Evolutionary conservation across 1,140 invertebrate genomes (phyloP), one percentile per base, ranked within the genome.

Genomic region (Drosophila lacertosa): DNA sequence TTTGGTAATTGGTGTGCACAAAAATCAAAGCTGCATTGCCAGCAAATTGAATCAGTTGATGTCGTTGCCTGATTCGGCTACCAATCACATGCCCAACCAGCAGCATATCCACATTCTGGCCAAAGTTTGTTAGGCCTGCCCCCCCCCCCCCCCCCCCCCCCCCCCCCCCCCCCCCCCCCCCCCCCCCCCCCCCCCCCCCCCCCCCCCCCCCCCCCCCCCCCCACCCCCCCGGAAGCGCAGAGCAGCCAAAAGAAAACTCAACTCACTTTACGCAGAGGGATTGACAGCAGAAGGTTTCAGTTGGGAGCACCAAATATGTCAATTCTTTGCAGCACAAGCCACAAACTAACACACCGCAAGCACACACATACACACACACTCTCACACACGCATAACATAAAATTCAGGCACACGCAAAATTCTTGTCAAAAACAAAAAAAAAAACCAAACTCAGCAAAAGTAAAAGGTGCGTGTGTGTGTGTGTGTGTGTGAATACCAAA

Each of bases 261-360:
- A 64, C 44, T n/a, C 55, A 48, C 29, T 29, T 32, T 32, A 33
- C 32, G n/a, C 39, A 18, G 45, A 6, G 13, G 7, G 33, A 22
- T 24, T 22, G 50, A 20, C 47, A 42, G 51, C 67, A 62, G 51
- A 51, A 65, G 54, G 18, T 75, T 80, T 55, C 60, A 80, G 54
- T 82, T 74, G 78, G 59, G 37, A 71, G 65, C 48, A 80, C 60
- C 64, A 79, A 83, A 84, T 77, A 81, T 86, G 80, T 84, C 81
- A 86, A 84, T 86, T 84, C 76, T 79, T 77, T 58, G 51, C 66
- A 54, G 66, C 59, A 51, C 64, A 58, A 65, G 16, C 51, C 51
- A 57, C 50, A 64, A 55, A 64, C 20, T 29, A 37, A 35, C 35
- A 11, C 15, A 29, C 32, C 22, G 29, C 24, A 29, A 22, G 29